These are phyloP conservation scores for Paramormyrops kingsleyae DNA, from an alignment of 2,113 vertebrate species.

Conservation along the genomic window DNA sequence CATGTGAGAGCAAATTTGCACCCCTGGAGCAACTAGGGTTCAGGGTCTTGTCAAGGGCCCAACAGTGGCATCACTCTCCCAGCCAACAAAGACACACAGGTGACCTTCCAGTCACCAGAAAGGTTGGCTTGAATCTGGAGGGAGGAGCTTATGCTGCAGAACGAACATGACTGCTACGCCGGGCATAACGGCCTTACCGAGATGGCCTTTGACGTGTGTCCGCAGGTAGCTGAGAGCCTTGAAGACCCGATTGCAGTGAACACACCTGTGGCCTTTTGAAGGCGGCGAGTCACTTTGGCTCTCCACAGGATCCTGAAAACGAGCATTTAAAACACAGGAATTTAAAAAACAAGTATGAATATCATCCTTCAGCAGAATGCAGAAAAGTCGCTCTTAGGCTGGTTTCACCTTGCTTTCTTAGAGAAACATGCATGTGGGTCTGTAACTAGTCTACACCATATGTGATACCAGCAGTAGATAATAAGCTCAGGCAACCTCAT, in stretches of 20 bases:
- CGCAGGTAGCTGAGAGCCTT: conserved; percentile 72
- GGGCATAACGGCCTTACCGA: conserved; percentile 58
- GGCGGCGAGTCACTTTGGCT: conserved; percentile 35
- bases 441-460: background rate
- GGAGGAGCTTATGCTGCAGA: background rate
- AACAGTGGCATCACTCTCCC: background rate
- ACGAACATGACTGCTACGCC: background rate
- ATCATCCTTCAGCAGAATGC: background rate
- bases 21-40: background rate
- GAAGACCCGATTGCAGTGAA: conserved; percentile 81
- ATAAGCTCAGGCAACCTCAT: background rate
- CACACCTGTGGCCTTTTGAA: conserved; percentile 64
- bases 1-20: background rate
- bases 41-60: background rate
- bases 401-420: background rate
- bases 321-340: background rate
- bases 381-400: background rate
- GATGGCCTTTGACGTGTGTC: conserved; percentile 77
- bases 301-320: conserved; percentile 48
- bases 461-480: background rate
- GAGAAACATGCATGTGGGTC: background rate
- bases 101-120: background rate
- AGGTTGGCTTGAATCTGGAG: background rate
- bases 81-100: background rate
- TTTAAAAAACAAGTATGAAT: background rate